Base-by-base conservation (phyloP, 2,113 vertebrate species). In the Ctenomys sociabilis region DNA sequence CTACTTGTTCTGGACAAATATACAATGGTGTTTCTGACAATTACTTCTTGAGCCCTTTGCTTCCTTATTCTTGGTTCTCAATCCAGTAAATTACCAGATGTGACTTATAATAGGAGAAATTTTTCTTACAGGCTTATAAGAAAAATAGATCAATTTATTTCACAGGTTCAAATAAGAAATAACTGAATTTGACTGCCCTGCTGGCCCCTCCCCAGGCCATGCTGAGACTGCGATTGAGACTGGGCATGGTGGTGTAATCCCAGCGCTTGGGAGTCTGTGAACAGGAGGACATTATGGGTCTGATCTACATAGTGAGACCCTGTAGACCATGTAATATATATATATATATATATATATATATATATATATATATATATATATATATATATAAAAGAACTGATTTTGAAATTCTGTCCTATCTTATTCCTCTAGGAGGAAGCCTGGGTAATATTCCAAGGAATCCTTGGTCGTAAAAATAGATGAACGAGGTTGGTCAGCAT, bases 41-140 rank as follows among this genome's bases (percentile, higher is more conserved):
- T 52, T 57, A n/a, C 30, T 24, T 95, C 40, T 40, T 26, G 61
- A 82, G 66, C 68, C n/a, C 37, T 92, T 57, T 59, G 77, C 1
- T 68, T 90, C 43, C 28, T 83, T 72, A 26, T 59, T 43, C 28
- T 43, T 19, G 35, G 28, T 26, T 92, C 85, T 96, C 61, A 83
- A 35, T 52, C 78, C 30, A 63, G 43, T 37, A 35, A 57, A 75
- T 40, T 83, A 78, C 85, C 37, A 92, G 28, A 72, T 81, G 28
- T 84, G 24, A 90, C 86, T 90, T 82, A 82, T 84, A 93, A 64
- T 86, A 70, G 52, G 52, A 92, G 49, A 87, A 93, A 88, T 61
- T 54, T 49, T 49, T 49, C 49, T 49, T 49, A 49, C 49, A 49
- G 19, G 68, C 70, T 52, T 54, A 54, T 63, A 84, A 82, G 59